A percentile compares a stretch with the other conserved stretches of the same genome.
Evolutionary conservation across 2,113 vertebrate genomes (phyloP).

Genomic region (Donacobius atricapilla): DNA sequence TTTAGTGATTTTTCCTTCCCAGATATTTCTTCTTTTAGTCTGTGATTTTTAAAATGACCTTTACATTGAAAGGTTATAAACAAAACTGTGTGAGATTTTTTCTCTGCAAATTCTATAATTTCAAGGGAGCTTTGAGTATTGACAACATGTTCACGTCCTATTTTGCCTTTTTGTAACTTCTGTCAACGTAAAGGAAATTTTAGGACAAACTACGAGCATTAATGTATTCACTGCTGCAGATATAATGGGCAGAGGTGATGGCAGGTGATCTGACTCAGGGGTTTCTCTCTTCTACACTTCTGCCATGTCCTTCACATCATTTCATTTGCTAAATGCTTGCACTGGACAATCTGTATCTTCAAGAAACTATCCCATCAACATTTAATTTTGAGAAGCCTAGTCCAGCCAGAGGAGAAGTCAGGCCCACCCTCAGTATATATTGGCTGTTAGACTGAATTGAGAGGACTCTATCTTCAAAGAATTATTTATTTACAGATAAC

Average conservation of each 20-base stretch:
- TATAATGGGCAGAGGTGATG: fast-evolving
- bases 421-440: neutral
- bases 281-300: neutral
- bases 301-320: neutral
- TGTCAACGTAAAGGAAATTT: neutral
- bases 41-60: neutral
- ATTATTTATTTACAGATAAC: slow-evolving; percentile 28
- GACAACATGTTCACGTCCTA: neutral
- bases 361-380: neutral
- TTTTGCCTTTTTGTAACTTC: neutral
- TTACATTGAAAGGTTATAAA: neutral
- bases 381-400: neutral
- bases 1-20: neutral
- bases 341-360: neutral
- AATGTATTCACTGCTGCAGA: neutral
- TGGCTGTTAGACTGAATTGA: neutral
- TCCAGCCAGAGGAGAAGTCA: neutral
- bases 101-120: neutral
- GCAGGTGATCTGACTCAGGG: neutral
- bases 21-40: neutral
- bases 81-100: neutral
- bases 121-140: neutral
- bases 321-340: neutral
- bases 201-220: neutral
- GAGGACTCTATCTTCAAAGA: neutral